Evolutionary conservation across 2,888 invertebrate species (phyloP).

Genomic region (Euphydryas editha): DNA sequence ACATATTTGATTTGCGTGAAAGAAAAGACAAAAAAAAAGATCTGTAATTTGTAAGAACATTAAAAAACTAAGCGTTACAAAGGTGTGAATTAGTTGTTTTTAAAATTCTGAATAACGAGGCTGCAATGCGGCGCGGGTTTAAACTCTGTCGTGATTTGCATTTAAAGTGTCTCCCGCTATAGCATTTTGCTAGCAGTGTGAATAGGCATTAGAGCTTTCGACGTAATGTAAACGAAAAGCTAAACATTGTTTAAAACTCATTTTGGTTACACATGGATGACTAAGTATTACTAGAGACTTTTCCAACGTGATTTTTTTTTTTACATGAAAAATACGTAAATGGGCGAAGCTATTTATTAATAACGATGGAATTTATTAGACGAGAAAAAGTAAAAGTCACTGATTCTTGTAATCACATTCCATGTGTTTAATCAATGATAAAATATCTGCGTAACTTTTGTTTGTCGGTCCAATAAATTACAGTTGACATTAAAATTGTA

Average conservation of each 20-base stretch:
- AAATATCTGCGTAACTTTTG: neutral
- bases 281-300: neutral
- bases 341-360: too few species aligned
- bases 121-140: constrained; percentile 53
- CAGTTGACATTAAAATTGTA: neutral
- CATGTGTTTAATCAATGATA: neutral
- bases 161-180: constrained; percentile 66
- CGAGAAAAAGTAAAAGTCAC: neutral
- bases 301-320: neutral
- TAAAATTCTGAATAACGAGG: constrained; percentile 51
- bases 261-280: neutral
- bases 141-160: constrained; percentile 66
- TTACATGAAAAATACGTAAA: neutral
- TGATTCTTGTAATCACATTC: neutral
- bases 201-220: constrained; percentile 30
- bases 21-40: neutral
- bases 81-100: constrained; percentile 25
- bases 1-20: neutral
- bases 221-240: constrained; percentile 14
- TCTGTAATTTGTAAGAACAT: constrained; percentile 1
- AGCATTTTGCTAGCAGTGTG: constrained; percentile 51
- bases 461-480: neutral
- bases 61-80: constrained; percentile 17
- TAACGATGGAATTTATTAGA: neutral
- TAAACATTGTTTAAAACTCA: constrained; percentile 6